Conservation (phyloP, 2,888 invertebrate genomes). For the Hipparchia sbordonii region DNA sequence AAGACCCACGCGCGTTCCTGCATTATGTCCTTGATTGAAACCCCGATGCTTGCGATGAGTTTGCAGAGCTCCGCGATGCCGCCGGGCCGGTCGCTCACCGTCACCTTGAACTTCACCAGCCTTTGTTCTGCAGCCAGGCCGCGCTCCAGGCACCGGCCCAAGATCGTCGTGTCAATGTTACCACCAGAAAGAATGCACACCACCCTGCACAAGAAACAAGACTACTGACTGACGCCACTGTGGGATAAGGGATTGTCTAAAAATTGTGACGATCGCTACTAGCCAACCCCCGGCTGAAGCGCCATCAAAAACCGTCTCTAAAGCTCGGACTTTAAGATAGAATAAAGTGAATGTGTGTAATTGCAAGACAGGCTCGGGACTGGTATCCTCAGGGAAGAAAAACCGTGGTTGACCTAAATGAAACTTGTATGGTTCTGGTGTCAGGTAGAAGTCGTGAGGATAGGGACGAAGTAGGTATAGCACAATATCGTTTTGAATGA, state of each 20-base stretch:
- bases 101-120: slow-evolving; percentile 82
- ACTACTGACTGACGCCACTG: background rate
- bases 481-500: no score
- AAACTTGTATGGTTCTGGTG: no score
- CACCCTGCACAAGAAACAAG: slow-evolving; percentile 80
- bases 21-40: slow-evolving; percentile 96
- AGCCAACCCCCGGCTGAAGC: no score
- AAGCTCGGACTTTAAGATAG: no score
- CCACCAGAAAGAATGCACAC: slow-evolving; percentile 93
- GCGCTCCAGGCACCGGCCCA: slow-evolving; percentile 93
- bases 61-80: slow-evolving; percentile 93
- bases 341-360: no score
- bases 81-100: slow-evolving; percentile 93
- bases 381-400: no score
- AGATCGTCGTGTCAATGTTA: slow-evolving; percentile 95
- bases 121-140: slow-evolving; percentile 94
- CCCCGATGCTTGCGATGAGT: slow-evolving; percentile 89
- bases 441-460: no score
- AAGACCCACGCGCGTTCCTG: slow-evolving; percentile 98
- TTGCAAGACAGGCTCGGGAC: no score
- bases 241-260: background rate
- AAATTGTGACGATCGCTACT: no score
- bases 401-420: no score
- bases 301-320: no score
- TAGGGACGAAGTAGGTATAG: no score